Evolutionary conservation across 2,113 vertebrate species (phyloP).

Genomic region (Vulpes lagopus): DNA sequence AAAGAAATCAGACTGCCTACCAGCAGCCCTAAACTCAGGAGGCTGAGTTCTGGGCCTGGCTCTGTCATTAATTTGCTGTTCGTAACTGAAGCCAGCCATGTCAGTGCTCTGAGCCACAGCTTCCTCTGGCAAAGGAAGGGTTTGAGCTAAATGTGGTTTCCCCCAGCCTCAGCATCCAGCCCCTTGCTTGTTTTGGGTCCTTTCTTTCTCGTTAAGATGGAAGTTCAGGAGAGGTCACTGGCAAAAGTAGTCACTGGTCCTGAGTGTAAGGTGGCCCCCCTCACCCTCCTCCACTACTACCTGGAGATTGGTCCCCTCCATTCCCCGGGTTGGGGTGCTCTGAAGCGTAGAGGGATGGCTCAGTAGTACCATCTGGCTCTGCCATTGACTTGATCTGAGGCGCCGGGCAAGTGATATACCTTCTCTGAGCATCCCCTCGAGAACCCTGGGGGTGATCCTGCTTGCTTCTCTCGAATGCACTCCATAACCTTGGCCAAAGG

Average conservation of each 20-base stretch:
- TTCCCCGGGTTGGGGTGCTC: fast-evolving
- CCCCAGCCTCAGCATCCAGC: background rate
- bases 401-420: fast-evolving
- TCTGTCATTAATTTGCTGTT: too few species aligned
- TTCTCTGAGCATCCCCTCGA: background rate
- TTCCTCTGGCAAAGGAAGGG: background rate
- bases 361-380: background rate
- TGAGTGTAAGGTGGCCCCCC: background rate
- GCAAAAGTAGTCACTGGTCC: background rate
- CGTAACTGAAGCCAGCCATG: background rate
- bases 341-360: fast-evolving
- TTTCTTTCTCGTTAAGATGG: conserved; percentile 8
- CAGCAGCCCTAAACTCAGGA: background rate
- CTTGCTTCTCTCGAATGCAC: background rate
- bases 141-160: background rate
- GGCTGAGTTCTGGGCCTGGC: background rate
- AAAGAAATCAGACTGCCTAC: background rate
- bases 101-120: fast-evolving
- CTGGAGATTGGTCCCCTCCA: background rate
- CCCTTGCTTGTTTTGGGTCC: background rate
- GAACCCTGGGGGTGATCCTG: background rate
- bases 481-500: background rate
- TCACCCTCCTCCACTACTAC: background rate
- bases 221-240: background rate
- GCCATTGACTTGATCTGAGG: background rate